Evolutionary conservation across 2,113 vertebrate genomes (phyloP), one percentile per base, ranked within the genome.

Genomic region (Cottus gobio): DNA sequence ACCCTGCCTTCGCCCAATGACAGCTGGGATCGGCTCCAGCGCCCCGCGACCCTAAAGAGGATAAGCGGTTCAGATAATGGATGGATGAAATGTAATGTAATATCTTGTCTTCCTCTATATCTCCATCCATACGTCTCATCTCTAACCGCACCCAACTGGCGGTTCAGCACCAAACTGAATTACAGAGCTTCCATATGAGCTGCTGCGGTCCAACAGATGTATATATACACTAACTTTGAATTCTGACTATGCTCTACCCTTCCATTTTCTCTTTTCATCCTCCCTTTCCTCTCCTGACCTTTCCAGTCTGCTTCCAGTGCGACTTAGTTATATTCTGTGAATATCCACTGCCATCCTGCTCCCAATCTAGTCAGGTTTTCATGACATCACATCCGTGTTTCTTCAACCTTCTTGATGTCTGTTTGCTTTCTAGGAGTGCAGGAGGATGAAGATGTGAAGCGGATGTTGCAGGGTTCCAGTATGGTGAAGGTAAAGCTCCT

Each of bases 381-480:
- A 68, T 44, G 1, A 57, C 20, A 22, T n/a, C 4, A 10, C 8
- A 7, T 50, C 2, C 11, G 3, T 66, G 34, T 37, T 20, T 67
- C 50, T 24, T 42, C 2, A 58, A 30, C 22, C 15, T 20, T 60
- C 8, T 12, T 63, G 56, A 57, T 36, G 9, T 74, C 9, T 73
- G 12, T 82, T 63, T 80, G 7, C 22, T 63, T 37, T 85, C 6
- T 18, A 99, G 98, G 96, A 2, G 93, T 99, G 75, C 93, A 95
- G 0, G 96, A 98, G 39, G 96, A 99, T 8, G 96, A 96, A 46
- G 96, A 99, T 13, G 90, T 99, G 48, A 95, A 92, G 72, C 77
- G 80, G 87, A 97, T 99, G 97, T 87, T 98, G 50, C 93, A 85
- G 54, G 98, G 98, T 15, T 96, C 96, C 22, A 90, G 82, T 63